Conservation (phyloP, 2,113 vertebrate genomes). For the Aleadryas rufinucha region DNA sequence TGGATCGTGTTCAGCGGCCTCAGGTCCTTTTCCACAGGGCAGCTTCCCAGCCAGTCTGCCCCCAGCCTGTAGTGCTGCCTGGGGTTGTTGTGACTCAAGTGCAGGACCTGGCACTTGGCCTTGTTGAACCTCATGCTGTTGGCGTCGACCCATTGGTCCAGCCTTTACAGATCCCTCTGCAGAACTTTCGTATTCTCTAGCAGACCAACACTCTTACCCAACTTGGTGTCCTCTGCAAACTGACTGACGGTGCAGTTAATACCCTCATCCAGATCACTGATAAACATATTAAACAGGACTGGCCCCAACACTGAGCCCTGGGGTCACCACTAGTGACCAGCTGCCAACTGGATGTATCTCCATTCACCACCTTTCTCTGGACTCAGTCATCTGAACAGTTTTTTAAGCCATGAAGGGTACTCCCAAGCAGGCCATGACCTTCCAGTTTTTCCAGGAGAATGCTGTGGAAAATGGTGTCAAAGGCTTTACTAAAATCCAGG, state of each 20-base stretch:
- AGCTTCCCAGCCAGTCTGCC: not conserved
- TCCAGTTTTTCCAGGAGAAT: not conserved
- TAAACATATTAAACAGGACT: not conserved
- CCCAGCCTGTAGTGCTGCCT: not conserved
- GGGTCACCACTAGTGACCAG: not conserved
- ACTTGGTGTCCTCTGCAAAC: not conserved
- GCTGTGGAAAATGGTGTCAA: not conserved
- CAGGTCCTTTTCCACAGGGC: not conserved
- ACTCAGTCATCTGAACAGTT: not conserved
- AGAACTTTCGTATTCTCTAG: not conserved
- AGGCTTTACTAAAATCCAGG: not conserved
- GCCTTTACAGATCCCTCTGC: not conserved
- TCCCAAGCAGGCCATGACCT: not conserved
- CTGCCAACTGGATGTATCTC: not conserved
- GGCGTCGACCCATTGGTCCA: rapidly evolving
- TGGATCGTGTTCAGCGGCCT: not conserved
- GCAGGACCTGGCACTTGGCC: too few relatives aligned
- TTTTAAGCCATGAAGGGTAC: not conserved
- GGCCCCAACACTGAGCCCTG: not conserved
- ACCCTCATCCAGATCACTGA: not conserved
- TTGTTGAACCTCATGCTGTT: rapidly evolving
- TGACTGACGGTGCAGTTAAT: not conserved
- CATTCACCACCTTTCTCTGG: not conserved
- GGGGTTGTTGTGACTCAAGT: not conserved
- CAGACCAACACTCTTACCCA: not conserved